Evolutionary conservation across 2,797 vertebrate species (phyloP).

Genomic region (Gymnodraco acuticeps): DNA sequence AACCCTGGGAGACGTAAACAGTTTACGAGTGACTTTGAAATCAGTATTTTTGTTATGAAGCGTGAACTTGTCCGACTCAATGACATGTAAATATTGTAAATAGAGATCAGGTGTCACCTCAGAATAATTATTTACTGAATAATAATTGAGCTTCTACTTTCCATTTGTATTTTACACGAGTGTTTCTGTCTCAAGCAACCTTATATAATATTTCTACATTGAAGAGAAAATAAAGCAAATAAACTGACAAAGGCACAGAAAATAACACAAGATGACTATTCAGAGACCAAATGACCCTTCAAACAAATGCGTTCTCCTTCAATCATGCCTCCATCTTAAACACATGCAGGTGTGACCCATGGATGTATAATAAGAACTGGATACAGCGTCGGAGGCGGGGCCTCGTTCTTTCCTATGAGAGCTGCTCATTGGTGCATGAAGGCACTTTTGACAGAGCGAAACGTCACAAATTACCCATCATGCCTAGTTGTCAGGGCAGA

Average conservation of each 20-base stretch:
- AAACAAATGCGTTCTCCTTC: too few species aligned
- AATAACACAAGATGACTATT: too few species aligned
- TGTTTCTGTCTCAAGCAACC: background rate
- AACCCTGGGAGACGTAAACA: slow-evolving; percentile 81
- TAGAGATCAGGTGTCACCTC: background rate
- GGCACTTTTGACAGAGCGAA: too few species aligned
- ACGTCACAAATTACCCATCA: too few species aligned
- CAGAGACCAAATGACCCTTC: too few species aligned
- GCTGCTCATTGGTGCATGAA: too few species aligned
- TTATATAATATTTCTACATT: background rate
- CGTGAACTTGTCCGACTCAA: background rate
- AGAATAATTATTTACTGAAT: background rate
- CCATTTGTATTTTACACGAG: background rate
- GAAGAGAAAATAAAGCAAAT: too few species aligned
- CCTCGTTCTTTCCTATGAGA: too few species aligned
- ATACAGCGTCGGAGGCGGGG: too few species aligned
- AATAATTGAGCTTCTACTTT: background rate
- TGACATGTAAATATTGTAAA: background rate
- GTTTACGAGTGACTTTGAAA: background rate
- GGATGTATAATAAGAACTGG: too few species aligned
- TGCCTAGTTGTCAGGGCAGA: too few species aligned
- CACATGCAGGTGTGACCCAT: background rate
- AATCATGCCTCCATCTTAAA: background rate
- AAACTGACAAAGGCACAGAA: too few species aligned
- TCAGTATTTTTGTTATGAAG: slow-evolving; percentile 14